phyloP scores from a whole-genome alignment of 1,140 invertebrate genomes.

The Micrasema minimum region DNA sequence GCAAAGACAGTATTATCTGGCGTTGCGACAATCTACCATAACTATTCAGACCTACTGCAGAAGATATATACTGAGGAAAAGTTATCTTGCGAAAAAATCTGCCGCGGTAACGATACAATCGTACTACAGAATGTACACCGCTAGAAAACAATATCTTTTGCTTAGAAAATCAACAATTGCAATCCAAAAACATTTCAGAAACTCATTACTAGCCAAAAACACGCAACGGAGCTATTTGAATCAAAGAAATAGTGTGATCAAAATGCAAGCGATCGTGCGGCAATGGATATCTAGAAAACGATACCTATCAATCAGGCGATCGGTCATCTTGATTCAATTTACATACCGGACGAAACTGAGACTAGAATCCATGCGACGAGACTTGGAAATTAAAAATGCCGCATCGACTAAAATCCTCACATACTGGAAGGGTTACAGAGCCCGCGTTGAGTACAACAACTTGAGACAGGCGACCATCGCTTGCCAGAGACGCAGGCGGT shows the following conservation, averaged over 20 bases:
- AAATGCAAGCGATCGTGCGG: slow-evolving; percentile 59
- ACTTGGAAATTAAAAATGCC: slow-evolving; percentile 56
- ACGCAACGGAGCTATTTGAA: slow-evolving; percentile 56
- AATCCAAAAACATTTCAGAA: slow-evolving; percentile 59
- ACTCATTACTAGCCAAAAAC: slow-evolving; percentile 52
- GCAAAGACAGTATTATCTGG: slow-evolving; percentile 59
- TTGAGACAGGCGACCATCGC: slow-evolving; percentile 57
- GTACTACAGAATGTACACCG: slow-evolving; percentile 60
- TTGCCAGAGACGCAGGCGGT: slow-evolving; percentile 65
- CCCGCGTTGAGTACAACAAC: slow-evolving; percentile 56
- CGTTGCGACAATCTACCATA: slow-evolving; percentile 56
- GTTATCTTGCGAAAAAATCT: slow-evolving; percentile 5
- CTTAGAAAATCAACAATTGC: slow-evolving; percentile 54
- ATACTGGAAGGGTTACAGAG: slow-evolving; percentile 68
- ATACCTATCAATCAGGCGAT: slow-evolving; percentile 55
- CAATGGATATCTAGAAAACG: slow-evolving; percentile 56
- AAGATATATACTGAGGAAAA: slow-evolving; percentile 49
- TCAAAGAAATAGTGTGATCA: slow-evolving; percentile 56
- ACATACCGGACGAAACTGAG: slow-evolving; percentile 57
- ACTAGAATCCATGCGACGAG: slow-evolving; percentile 41
- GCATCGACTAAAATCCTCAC: slow-evolving; percentile 73
- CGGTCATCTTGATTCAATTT: slow-evolving; percentile 58
- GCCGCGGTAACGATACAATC: slow-evolving; percentile 62
- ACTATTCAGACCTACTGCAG: slow-evolving; percentile 63
- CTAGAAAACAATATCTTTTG: slow-evolving; percentile 55